Conservation (phyloP, 2,113 vertebrate species). For the Lagopus muta region DNA sequence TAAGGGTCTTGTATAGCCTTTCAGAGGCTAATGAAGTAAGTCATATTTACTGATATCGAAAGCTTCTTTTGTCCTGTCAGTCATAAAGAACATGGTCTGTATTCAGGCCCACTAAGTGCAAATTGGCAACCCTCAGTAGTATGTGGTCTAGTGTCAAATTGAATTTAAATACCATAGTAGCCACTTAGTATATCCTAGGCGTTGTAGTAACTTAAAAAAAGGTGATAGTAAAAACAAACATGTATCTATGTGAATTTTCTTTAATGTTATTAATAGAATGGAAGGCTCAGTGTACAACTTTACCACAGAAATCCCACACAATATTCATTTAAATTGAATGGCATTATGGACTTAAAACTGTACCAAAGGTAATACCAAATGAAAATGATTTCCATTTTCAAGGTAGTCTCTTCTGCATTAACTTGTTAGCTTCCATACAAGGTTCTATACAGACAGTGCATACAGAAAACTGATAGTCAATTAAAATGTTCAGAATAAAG, state of each 20-base stretch:
- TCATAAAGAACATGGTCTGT: constrained; percentile 36
- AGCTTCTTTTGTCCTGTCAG: constrained; percentile 41
- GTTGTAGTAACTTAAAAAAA: background rate
- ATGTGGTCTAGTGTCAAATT: constrained; percentile 39
- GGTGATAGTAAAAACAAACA: background rate
- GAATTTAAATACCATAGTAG: constrained; percentile 29
- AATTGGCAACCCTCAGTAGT: constrained; percentile 16
- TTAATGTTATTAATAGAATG: background rate
- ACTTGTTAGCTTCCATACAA: background rate
- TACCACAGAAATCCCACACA: background rate
- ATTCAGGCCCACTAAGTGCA: constrained; percentile 45
- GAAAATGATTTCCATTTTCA: background rate
- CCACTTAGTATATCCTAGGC: background rate
- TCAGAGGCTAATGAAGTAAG: constrained; percentile 53
- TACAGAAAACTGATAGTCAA: constrained; percentile 7
- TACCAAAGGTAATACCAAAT: background rate
- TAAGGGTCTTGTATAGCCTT: constrained; percentile 48
- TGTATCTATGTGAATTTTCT: background rate
- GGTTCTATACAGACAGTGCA: background rate
- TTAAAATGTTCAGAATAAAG: constrained; percentile 17
- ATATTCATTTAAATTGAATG: background rate
- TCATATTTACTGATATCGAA: constrained; percentile 52
- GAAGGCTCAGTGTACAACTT: background rate
- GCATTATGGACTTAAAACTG: background rate
- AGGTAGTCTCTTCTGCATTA: background rate